A percentile compares a stretch with the other conserved stretches of the same genome.
phyloP scores from a whole-genome alignment of 2,113 vertebrate species.

The Plestiodon gilberti region DNA sequence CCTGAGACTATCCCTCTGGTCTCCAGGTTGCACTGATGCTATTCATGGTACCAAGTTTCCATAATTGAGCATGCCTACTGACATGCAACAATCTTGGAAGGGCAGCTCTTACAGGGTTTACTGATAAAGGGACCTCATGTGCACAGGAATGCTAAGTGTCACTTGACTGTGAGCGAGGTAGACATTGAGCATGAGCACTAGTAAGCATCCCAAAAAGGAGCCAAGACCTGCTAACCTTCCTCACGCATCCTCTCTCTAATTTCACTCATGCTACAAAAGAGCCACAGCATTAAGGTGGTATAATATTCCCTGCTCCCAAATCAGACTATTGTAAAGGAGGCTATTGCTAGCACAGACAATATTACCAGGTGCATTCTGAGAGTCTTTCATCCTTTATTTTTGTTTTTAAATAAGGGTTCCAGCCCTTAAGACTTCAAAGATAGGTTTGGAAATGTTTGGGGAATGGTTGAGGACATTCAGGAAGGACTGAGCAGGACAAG shows the following conservation, averaged over 20 bases:
- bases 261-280: not conserved
- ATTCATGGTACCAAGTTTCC: conserved; percentile 6
- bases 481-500: not conserved
- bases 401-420: not conserved
- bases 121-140: conserved; percentile 16
- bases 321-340: not conserved
- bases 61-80: conserved; percentile 42
- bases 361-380: not conserved
- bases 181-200: not conserved
- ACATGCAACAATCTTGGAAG: conserved; percentile 18
- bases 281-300: not conserved
- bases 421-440: not conserved
- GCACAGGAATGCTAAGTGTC: conserved; percentile 13
- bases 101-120: conserved; percentile 4
- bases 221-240: not conserved
- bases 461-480: not conserved
- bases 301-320: not conserved
- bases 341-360: not conserved
- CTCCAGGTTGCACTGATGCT: conserved; percentile 27
- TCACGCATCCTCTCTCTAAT: not conserved
- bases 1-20: conserved; percentile 25
- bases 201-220: conserved; percentile 36
- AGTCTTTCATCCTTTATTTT: not conserved
- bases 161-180: not conserved
- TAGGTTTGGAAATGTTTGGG: not conserved